phyloP scores from a whole-genome alignment of 2,888 invertebrate genomes.

The Frankliniella intonsa region DNA sequence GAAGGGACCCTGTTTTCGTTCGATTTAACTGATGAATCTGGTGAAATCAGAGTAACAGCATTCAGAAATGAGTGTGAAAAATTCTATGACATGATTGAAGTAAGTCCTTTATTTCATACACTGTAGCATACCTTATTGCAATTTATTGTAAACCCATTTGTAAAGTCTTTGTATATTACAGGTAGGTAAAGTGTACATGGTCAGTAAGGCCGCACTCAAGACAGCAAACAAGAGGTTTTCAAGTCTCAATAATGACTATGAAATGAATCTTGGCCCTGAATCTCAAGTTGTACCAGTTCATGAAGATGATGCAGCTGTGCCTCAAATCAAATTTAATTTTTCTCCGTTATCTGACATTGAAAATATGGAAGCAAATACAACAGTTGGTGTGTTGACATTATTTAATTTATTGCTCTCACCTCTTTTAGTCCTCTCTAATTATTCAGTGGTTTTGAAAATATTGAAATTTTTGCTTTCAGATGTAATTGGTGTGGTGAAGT shows the following conservation, averaged over 20 bases:
- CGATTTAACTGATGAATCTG: conserved; percentile 88
- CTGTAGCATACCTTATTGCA: background rate
- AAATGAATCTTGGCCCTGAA: conserved; percentile 81
- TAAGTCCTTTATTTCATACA: conserved; percentile 43
- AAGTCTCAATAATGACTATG: conserved; percentile 86
- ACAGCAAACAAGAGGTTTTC: conserved; percentile 88
- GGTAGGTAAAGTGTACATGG: conserved; percentile 79
- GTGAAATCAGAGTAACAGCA: conserved; percentile 88
- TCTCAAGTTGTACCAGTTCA: conserved; percentile 53
- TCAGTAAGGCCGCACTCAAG: conserved; percentile 80
- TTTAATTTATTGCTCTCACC: conserved; percentile 24
- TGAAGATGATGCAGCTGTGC: conserved; percentile 61
- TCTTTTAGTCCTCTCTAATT: background rate
- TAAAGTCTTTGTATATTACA: conserved; percentile 42
- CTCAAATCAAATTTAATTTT: conserved; percentile 72
- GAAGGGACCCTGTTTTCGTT: conserved; percentile 92
- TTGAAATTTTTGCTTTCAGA: conserved; percentile 53
- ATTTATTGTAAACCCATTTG: background rate
- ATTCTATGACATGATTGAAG: conserved; percentile 83
- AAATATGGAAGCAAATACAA: conserved; percentile 58
- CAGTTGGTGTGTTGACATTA: conserved; percentile 59
- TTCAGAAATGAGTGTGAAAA: conserved; percentile 85
- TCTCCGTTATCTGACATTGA: conserved; percentile 69
- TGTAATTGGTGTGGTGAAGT: conserved; percentile 82
- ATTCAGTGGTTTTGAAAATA: background rate